These are phyloP conservation scores for Falco biarmicus DNA, from an alignment of 2,797 vertebrate genomes.

Conservation along the genomic window DNA sequence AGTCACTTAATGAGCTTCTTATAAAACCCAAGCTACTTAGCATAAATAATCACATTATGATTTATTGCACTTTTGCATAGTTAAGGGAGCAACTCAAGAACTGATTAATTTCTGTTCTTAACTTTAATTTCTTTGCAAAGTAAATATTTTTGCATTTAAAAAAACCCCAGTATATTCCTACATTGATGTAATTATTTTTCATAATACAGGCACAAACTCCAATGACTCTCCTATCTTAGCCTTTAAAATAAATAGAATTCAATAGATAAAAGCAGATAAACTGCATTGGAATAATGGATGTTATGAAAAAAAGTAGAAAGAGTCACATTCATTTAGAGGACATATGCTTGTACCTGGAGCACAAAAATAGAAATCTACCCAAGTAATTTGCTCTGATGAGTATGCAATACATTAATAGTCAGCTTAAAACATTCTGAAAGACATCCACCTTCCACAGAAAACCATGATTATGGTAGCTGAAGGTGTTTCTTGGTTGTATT, in stretches of 20 bases:
- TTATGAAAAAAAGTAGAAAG: not conserved
- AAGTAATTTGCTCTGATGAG: not conserved
- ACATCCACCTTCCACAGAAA: not conserved
- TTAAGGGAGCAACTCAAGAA: constrained; percentile 17
- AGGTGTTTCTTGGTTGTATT: not conserved
- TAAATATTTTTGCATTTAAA: constrained; percentile 19
- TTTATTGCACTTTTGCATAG: constrained; percentile 9
- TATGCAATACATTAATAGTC: not conserved
- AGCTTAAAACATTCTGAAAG: not conserved
- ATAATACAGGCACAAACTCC: not conserved
- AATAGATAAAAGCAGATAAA: not conserved
- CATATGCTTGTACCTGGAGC: not conserved
- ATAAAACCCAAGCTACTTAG: constrained; percentile 34
- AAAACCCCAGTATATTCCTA: not conserved
- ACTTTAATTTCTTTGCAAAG: constrained; percentile 13
- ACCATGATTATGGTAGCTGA: not conserved
- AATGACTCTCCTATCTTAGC: not conserved
- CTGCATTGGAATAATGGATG: not conserved
- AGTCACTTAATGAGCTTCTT: constrained; percentile 32
- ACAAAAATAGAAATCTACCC: not conserved
- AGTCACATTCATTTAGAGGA: not conserved
- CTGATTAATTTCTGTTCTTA: constrained; percentile 14
- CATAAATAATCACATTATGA: constrained; percentile 52
- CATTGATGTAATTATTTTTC: constrained; percentile 8
- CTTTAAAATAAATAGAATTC: not conserved